Evolutionary conservation across 2,113 vertebrate species (phyloP), one percentile per base, ranked within the genome.

Genomic region (Pholis gunnellus): DNA sequence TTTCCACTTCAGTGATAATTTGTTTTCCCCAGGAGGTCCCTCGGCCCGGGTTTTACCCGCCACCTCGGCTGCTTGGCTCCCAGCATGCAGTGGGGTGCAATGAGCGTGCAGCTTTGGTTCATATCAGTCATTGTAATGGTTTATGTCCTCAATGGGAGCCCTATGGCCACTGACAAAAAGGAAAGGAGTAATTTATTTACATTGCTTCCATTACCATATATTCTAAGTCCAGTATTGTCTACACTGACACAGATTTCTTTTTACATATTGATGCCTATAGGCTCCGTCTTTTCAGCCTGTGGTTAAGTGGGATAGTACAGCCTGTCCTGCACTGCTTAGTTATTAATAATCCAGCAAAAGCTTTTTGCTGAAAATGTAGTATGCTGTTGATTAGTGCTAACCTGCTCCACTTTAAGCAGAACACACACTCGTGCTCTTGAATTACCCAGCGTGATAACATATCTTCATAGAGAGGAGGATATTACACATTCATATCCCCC

Each of bases 111-210:
- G 46, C 80, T 69, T 42, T 27, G 60, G 68, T 79, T 85, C 67
- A 80, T 85, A 91, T 90, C 82, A 1, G 81, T 94, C 93, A 91
- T 61, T 70, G 74, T 91, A 92, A 91, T 91, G 88, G 81, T 64
- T 67, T 9, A 77, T 88, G 86, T 87, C 72, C 86, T 80, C 79
- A 52, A 70, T 48, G 18, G 68, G 86, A 75, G 79, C 84, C 87
- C 72, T 14, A 68, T 75, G 90, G 85, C 85, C 76, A 22, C 74
- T 34, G 36, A 86, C 81, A 78, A 89, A 84, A 40, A 75, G 63
- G 61, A 68, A 56, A 59, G 22, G 17, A 72, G 52, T 90, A 5
- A 78, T 88, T 84, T 89, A 84, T 92, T 89, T 89, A 81, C 83
- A 78, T 70, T 59, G 54, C 69, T 25, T 29, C 78, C 52, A 85